Percentiles rank a stretch among this genome's conserved stretches.
phyloP scores from a whole-genome alignment of 2,113 vertebrate species.

The Garra rufa region DNA sequence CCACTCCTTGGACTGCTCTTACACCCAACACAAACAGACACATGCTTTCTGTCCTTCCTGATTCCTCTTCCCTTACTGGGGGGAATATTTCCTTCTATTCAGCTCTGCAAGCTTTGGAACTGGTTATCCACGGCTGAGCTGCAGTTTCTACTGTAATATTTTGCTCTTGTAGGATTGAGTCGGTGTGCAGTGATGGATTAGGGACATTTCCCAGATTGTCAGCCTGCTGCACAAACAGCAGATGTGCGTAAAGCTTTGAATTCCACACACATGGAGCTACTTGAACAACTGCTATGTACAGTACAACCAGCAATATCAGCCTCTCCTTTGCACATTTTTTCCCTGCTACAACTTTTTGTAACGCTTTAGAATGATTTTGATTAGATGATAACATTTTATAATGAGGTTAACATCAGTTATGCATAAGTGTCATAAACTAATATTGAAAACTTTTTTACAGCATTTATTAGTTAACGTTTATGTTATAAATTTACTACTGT shows the following conservation, averaged over 20 bases:
- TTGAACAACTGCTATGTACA: slow-evolving; percentile 28
- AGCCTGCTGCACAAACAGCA: slow-evolving; percentile 27
- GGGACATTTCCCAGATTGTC: slow-evolving; percentile 15
- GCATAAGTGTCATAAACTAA: background rate
- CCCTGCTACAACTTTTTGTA: background rate
- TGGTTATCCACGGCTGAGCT: slow-evolving; percentile 39
- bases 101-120: slow-evolving; percentile 44
- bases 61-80: slow-evolving; percentile 56
- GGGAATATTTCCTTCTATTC: slow-evolving; percentile 48
- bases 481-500: background rate
- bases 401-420: background rate
- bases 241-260: slow-evolving; percentile 40
- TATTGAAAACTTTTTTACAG: background rate
- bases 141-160: slow-evolving; percentile 24
- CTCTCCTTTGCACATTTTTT: slow-evolving; percentile 28
- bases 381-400: background rate
- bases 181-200: background rate
- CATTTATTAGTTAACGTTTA: background rate
- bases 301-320: background rate
- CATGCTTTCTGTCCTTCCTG: slow-evolving; percentile 43
- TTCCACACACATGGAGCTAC: slow-evolving; percentile 42
- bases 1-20: slow-evolving; percentile 36
- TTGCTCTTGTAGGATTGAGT: slow-evolving; percentile 17
- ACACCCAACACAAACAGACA: slow-evolving; percentile 54
- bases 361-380: background rate